Evolutionary conservation across 2,888 invertebrate species (phyloP).

Genomic region (Pristionchus exspectatus): DNA sequence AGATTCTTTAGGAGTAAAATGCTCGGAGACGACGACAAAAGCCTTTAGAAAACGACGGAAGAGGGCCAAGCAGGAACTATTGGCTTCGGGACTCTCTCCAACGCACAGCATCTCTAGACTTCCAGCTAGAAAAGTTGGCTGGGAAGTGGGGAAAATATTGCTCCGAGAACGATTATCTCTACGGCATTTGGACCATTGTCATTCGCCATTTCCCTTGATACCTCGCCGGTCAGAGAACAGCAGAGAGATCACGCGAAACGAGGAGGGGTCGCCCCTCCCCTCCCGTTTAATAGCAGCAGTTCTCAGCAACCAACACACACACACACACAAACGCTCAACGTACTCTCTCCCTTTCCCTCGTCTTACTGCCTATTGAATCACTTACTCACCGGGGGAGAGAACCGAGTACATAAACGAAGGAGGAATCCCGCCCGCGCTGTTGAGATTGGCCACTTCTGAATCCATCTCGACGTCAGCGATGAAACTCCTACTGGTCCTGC

Average conservation of each 20-base stretch:
- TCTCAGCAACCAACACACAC: neutral
- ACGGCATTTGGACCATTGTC: neutral
- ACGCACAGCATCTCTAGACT: neutral
- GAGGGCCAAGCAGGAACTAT: no score
- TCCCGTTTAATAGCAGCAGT: neutral
- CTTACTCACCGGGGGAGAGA: neutral
- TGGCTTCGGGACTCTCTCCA: neutral
- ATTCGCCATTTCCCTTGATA: neutral
- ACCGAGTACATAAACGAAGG: conserved; percentile 1
- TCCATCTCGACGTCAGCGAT: neutral
- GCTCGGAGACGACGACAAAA: no score
- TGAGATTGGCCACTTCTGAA: neutral
- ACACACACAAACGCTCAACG: neutral
- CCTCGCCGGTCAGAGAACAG: neutral
- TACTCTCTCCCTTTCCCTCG: neutral
- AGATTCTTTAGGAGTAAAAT: no score
- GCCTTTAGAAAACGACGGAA: no score
- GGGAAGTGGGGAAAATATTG: neutral
- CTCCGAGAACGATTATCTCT: neutral
- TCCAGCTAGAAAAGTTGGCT: neutral
- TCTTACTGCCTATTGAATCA: neutral
- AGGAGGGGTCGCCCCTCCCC: neutral
- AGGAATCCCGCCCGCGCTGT: neutral
- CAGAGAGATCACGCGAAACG: neutral
- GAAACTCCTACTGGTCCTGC: neutral